Percentiles rank a stretch among this genome's conserved stretches.
Evolutionary conservation across 2,113 vertebrate genomes (phyloP).

Genomic region (Ctenodactylus gundi): DNA sequence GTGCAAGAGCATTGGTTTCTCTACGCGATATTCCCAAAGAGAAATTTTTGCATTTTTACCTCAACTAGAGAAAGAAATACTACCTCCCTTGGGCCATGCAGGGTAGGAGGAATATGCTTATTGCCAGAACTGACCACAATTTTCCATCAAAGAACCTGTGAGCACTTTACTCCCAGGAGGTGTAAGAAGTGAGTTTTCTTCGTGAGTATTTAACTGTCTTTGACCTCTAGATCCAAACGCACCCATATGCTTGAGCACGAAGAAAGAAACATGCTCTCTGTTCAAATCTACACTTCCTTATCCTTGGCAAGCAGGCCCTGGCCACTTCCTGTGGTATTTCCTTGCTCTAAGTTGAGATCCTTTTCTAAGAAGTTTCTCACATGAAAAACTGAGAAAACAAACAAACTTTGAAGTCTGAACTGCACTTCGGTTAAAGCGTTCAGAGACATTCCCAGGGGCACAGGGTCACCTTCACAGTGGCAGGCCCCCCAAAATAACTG

Average conservation of each 20-base stretch:
- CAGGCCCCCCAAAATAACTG: background rate
- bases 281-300: conserved; percentile 49
- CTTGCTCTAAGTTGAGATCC: conserved; percentile 37
- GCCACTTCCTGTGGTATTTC: conserved; percentile 64
- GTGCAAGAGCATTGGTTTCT: background rate
- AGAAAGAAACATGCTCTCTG: background rate
- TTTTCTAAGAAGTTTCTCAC: conserved; percentile 62
- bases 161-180: background rate
- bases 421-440: background rate
- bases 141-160: background rate
- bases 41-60: background rate
- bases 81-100: background rate
- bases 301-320: conserved; percentile 59
- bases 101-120: background rate
- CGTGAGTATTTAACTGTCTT: background rate
- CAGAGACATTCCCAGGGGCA: background rate
- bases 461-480: background rate
- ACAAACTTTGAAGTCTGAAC: background rate
- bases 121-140: background rate
- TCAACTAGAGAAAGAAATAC: background rate
- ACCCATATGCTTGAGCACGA: background rate
- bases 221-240: background rate
- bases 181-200: background rate
- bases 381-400: conserved; percentile 48
- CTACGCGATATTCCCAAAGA: background rate